Percentiles rank a stretch among this genome's conserved stretches.
Evolutionary conservation across 1,140 invertebrate genomes (phyloP).

Genomic region (Agrilus planipennis): DNA sequence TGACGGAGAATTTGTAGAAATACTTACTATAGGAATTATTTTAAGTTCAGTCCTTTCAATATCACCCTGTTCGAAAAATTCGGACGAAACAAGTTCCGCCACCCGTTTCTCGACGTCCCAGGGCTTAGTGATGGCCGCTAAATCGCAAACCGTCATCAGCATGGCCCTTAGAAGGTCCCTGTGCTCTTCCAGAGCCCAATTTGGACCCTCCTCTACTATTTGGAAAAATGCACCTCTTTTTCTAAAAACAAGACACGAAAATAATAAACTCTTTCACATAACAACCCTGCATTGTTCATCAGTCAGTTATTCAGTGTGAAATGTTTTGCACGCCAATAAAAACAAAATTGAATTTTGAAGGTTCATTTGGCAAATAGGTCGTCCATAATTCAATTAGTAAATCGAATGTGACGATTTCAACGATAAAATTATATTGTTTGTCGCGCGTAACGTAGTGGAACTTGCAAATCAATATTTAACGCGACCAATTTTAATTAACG

Average conservation of each 20-base stretch:
- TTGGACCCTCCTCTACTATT: conserved; percentile 45
- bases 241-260: conserved; percentile 36
- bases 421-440: too few species aligned
- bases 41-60: conserved; percentile 77
- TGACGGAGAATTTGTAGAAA: conserved; percentile 4
- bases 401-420: too few species aligned
- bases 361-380: too few species aligned
- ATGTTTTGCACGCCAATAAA: too few species aligned
- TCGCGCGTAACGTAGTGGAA: too few species aligned
- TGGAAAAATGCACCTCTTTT: conserved; percentile 74
- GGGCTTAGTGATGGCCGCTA: conserved; percentile 91
- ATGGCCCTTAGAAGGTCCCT: conserved; percentile 74
- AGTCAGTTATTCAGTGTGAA: too few species aligned
- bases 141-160: conserved; percentile 95
- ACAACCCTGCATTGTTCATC: too few species aligned
- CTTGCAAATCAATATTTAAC: too few species aligned
- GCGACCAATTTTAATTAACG: too few species aligned
- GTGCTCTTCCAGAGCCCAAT: conserved; percentile 63
- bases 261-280: not conserved
- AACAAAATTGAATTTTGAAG: too few species aligned
- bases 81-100: conserved; percentile 83
- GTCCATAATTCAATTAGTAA: too few species aligned
- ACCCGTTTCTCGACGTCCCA: conserved; percentile 89
- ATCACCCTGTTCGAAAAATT: conserved; percentile 95
- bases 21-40: conserved; percentile 73